Conservation (phyloP, 2,113 vertebrate species). For the Rhinoptilus africanus region DNA sequence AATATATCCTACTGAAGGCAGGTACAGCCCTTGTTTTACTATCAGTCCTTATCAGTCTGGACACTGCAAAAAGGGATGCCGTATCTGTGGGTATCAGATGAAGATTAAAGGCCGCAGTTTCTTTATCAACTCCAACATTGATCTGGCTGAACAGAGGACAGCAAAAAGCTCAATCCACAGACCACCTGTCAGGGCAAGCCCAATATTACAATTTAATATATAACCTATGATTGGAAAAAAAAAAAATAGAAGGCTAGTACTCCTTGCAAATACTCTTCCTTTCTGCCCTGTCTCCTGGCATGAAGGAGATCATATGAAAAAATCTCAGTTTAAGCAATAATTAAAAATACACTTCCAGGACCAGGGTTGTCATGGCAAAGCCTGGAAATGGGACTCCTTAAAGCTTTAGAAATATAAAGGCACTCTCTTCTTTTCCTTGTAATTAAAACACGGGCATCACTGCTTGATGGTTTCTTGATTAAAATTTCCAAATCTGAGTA, state of each 20-base stretch:
- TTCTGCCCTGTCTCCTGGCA: not conserved
- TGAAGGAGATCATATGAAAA: not conserved
- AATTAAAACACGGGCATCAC: not conserved
- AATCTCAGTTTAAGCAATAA: not conserved
- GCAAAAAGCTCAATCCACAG: not conserved
- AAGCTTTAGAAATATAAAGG: not conserved
- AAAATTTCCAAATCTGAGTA: accelerated
- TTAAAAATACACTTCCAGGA: not conserved
- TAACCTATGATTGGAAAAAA: not conserved
- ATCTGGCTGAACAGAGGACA: not conserved
- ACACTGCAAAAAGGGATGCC: not conserved
- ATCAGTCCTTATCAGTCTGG: not conserved
- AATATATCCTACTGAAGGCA: not conserved
- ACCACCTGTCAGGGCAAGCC: not conserved
- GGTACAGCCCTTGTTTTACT: not conserved
- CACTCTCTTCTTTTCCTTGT: not conserved
- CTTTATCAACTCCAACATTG: accelerated
- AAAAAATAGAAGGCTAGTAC: not conserved
- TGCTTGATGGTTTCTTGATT: not conserved
- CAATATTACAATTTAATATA: not conserved
- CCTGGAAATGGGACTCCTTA: not conserved
- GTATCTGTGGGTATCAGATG: not conserved
- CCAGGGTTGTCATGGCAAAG: not conserved
- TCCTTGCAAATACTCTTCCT: not conserved
- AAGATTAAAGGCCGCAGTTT: not conserved